A percentile compares a stretch with the other conserved stretches of the same genome.
Evolutionary conservation across 2,113 vertebrate genomes (phyloP).

Genomic region (Epinephelus moara): DNA sequence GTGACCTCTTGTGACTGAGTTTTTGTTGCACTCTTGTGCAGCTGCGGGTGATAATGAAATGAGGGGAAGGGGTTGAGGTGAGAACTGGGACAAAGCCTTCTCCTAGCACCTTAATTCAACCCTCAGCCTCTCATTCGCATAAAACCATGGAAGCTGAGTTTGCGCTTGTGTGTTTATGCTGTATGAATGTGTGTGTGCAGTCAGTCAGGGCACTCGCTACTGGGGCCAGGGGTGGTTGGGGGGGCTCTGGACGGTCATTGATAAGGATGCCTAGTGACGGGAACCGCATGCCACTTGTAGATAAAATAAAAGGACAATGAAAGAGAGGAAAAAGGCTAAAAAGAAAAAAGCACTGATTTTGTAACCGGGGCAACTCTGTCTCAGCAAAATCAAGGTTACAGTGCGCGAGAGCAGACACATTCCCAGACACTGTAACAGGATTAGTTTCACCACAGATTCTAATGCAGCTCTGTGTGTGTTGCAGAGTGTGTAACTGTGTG

Average conservation of each 20-base stretch:
- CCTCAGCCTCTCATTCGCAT: conserved; percentile 4
- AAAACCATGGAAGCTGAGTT: background rate
- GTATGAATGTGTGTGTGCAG: conserved; percentile 14
- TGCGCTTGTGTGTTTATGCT: background rate
- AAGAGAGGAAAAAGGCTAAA: conserved; percentile 17
- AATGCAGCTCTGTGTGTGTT: conserved; percentile 43
- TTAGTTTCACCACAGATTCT: conserved; percentile 65
- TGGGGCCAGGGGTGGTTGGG: conserved; percentile 6
- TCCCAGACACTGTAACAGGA: conserved; percentile 71
- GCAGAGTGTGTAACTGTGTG: conserved; percentile 19
- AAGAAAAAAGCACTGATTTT: conserved; percentile 28
- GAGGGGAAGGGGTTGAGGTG: background rate
- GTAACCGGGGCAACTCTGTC: conserved; percentile 40
- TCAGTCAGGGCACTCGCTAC: conserved; percentile 24
- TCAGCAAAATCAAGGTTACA: conserved; percentile 66
- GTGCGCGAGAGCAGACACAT: conserved; percentile 44
- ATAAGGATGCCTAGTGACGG: conserved; percentile 60
- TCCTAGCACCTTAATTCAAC: conserved; percentile 2
- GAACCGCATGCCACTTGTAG: conserved; percentile 64
- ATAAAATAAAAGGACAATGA: conserved; percentile 73
- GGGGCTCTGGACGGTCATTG: conserved; percentile 65
- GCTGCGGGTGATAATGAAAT: conserved; percentile 11
- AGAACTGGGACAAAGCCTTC: conserved; percentile 22
- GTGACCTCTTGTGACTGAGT: background rate
- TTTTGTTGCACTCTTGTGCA: conserved; percentile 8